Base-by-base conservation (phyloP, 2,888 invertebrate genomes). In the Drosophila diplacantha region DNA sequence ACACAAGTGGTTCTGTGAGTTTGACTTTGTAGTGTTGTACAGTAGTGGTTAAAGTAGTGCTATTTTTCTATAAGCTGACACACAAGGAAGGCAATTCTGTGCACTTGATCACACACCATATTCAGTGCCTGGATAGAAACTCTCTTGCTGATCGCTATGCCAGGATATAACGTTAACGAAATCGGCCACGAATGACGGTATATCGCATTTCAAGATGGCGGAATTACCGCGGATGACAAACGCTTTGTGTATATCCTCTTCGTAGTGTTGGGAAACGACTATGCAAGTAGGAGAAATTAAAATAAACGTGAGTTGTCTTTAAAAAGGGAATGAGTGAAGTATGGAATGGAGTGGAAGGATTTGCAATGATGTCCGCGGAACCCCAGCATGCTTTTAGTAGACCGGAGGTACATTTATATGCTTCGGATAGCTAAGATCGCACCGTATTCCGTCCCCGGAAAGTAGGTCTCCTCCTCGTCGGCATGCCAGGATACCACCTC, bases 111-210 rank as follows among this genome's bases (percentile, higher is more conserved):
- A 87, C 88, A 81, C 87, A 88, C 88, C 88, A 81, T 88, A 88
- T 85, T 88, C 87, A 76, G 84, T 85, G 83, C 85, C 87, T 61
- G 88, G 87, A 79, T 84, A 87, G 74, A 87, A 88, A 81, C 73
- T 87, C 81, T 88, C 88, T 70, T 87, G 81, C 74, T 87, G 91
- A 89, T 95, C 94, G 75, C 94, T 95, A 80, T 94, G 94, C 96
- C 96, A 96, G 49, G 95, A 94, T 54, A 94, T 91, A 74, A 97
- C 95, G 85, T 91, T 92, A 69, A 97, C 95, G 89, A 96, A 97
- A 90, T 97, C 96, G 67, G 95, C 95, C 68, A 96, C 96, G 89
- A 96, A 97, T 69, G 95, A 95, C 50, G 97, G 97, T 85, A 96
- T 94, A 83, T 94, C 94, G 90, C 96, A 96, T 90, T 95, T 96